Evolutionary conservation across 2,888 invertebrate species (phyloP).

Genomic region (Cecidostiba fungosa): DNA sequence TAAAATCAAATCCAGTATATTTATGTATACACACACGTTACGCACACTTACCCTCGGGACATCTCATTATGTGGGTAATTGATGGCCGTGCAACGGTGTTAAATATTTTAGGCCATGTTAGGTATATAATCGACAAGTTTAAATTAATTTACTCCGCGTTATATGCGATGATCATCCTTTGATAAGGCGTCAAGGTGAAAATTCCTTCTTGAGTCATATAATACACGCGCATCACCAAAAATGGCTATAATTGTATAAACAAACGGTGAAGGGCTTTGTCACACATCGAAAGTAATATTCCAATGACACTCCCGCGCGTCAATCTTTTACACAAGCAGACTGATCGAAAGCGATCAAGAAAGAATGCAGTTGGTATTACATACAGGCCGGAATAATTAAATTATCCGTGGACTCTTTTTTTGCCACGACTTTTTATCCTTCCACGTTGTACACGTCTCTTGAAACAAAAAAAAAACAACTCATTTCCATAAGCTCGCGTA

Average conservation of each 20-base stretch:
- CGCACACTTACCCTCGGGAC: too few relatives aligned
- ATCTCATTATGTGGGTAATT: neutral
- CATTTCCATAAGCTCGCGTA: neutral
- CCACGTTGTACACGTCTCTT: neutral
- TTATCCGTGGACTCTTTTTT: neutral
- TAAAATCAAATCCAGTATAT: neutral
- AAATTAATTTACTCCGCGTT: neutral
- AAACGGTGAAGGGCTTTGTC: neutral
- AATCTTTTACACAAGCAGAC: too few relatives aligned
- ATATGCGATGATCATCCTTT: too few relatives aligned
- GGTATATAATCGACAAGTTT: neutral
- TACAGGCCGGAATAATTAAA: conserved; percentile 1
- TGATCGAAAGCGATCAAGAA: neutral
- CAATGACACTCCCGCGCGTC: too few relatives aligned
- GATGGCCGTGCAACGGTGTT: neutral
- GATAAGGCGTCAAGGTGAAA: neutral
- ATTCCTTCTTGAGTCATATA: neutral
- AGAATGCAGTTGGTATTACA: neutral
- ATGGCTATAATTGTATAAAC: too few relatives aligned
- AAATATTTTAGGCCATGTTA: neutral
- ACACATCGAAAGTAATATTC: too few relatives aligned
- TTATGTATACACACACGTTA: too few relatives aligned
- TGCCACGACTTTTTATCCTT: neutral
- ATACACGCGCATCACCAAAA: too few relatives aligned
- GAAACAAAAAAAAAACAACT: neutral